Evolutionary conservation across 2,888 invertebrate genomes (phyloP).

Genomic region (Drosophila formosana): DNA sequence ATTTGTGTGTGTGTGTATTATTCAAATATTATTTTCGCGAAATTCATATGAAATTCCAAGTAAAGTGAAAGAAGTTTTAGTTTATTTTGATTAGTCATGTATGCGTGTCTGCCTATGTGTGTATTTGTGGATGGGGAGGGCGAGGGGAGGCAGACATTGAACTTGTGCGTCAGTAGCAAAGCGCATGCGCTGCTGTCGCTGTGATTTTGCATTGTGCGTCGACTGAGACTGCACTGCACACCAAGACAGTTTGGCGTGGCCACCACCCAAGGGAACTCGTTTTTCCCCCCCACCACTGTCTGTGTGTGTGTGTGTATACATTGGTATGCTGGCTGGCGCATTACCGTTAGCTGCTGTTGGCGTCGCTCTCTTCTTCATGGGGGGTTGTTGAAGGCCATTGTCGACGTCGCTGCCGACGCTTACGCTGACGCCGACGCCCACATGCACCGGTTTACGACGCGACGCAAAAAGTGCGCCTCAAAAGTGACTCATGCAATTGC

Average conservation of each 20-base stretch:
- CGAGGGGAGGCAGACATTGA: constrained; percentile 45
- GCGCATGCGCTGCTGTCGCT: constrained; percentile 60
- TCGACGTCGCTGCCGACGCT: constrained; percentile 34
- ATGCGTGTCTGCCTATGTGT: constrained; percentile 8
- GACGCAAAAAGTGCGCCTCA: constrained; percentile 23
- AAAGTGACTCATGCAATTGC: constrained; percentile 70
- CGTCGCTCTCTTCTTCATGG: constrained; percentile 69
- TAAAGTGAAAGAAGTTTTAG: constrained; percentile 66
- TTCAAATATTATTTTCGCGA: constrained; percentile 73
- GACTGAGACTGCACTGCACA: constrained; percentile 32
- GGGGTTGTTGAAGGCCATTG: constrained; percentile 79
- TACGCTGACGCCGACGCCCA: constrained; percentile 61
- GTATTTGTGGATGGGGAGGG: background rate
- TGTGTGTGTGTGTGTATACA: constrained; percentile 20
- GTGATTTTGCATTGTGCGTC: constrained; percentile 41
- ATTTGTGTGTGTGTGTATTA: constrained; percentile 34
- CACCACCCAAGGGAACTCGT: constrained; percentile 73
- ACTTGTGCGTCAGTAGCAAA: constrained; percentile 55
- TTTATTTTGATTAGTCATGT: constrained; percentile 57
- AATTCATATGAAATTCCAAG: constrained; percentile 58
- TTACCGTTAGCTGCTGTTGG: constrained; percentile 57
- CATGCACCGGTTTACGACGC: constrained; percentile 72
- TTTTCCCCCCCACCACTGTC: constrained; percentile 44
- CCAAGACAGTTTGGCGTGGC: constrained; percentile 41
- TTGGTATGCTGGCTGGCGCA: constrained; percentile 45